These are phyloP conservation scores for Drosophila sucinea DNA, from an alignment of 1,140 invertebrate genomes.

Conservation along the genomic window DNA sequence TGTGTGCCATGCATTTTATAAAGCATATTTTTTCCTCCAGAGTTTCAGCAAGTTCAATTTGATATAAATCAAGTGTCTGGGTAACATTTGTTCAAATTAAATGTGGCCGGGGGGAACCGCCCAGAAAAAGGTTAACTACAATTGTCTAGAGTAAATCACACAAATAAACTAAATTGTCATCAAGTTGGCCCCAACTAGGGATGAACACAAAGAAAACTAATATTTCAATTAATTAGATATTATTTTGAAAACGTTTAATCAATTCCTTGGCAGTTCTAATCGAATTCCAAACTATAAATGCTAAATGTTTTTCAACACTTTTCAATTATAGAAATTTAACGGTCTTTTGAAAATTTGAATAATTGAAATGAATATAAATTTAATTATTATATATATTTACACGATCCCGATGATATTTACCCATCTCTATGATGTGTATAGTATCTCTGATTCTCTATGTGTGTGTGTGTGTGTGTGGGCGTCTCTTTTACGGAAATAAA, in stretches of 20 bases:
- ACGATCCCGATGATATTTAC: constrained; percentile 26
- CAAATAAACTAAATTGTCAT: constrained; percentile 29
- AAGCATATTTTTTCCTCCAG: constrained; percentile 34
- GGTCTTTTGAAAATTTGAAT: constrained; percentile 21
- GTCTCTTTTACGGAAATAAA: constrained; percentile 43
- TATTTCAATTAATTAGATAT: neutral
- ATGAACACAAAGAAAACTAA: neutral
- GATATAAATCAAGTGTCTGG: constrained; percentile 44
- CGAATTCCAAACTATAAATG: neutral
- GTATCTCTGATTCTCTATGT: neutral
- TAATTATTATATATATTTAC: constrained; percentile 44
- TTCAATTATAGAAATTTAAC: neutral
- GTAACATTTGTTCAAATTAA: constrained; percentile 40
- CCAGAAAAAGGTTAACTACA: constrained; percentile 16
- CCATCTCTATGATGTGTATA: constrained; percentile 19
- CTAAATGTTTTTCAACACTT: neutral
- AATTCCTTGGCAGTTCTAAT: neutral
- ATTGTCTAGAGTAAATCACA: constrained; percentile 27
- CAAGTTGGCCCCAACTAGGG: constrained; percentile 7
- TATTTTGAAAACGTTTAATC: neutral
- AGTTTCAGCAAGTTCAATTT: constrained; percentile 49
- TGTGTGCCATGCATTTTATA: constrained; percentile 70
- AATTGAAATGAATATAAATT: neutral
- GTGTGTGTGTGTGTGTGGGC: constrained; percentile 28
- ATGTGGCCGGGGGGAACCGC: constrained; percentile 10